Percentiles rank a stretch among this genome's conserved stretches.
Conservation (phyloP, 2,113 vertebrate species). For the Mionectes macconnelli region DNA sequence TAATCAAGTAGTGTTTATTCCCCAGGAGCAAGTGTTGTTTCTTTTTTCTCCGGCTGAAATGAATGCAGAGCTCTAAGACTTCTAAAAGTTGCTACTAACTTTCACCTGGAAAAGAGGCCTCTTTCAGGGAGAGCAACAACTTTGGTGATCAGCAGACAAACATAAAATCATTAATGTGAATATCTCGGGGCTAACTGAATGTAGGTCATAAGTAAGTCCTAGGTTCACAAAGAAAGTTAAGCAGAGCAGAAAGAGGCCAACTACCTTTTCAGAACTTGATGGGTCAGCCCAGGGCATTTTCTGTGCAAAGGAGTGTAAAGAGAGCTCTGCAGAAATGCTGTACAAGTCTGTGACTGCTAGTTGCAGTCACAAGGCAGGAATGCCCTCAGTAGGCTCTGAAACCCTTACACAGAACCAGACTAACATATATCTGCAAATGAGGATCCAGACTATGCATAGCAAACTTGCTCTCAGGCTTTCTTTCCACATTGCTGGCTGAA, state of each 20-base stretch:
- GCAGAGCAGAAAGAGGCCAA: constrained; percentile 46
- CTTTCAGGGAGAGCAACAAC: neutral
- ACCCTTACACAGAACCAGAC: neutral
- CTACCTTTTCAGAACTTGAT: neutral
- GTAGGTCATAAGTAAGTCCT: neutral
- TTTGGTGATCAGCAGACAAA: neutral
- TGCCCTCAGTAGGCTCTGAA: neutral
- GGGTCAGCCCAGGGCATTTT: constrained; percentile 9
- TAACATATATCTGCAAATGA: neutral
- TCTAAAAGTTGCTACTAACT: constrained; percentile 31
- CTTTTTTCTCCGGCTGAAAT: constrained; percentile 6
- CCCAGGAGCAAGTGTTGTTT: neutral
- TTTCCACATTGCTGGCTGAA: neutral
- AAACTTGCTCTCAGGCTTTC: neutral
- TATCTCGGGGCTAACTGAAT: neutral
- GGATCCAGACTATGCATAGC: neutral
- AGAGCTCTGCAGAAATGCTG: neutral
- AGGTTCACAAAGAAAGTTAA: constrained; percentile 24
- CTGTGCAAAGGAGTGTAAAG: neutral
- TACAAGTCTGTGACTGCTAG: neutral
- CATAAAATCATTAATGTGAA: neutral
- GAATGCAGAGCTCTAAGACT: constrained; percentile 1
- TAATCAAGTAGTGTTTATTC: constrained; percentile 13
- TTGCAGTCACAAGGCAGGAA: neutral
- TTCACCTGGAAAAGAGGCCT: constrained; percentile 27